phyloP scores from a whole-genome alignment of 2,797 vertebrate species.

The Borostomias antarcticus region DNA sequence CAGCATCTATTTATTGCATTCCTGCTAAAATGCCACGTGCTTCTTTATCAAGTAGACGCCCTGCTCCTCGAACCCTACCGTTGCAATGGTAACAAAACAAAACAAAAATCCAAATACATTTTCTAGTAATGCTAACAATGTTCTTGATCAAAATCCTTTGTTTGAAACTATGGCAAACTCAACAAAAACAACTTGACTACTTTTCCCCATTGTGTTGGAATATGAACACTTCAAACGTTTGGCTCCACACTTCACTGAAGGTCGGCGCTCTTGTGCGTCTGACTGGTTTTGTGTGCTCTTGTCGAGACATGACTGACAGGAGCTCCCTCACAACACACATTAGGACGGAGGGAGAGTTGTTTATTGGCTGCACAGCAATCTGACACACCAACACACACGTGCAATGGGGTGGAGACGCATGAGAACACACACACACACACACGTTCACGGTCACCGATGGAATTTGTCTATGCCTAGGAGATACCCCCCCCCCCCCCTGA shows the following conservation, averaged over 20 bases:
- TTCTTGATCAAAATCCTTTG: background rate
- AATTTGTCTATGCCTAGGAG: too few relatives aligned
- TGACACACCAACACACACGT: background rate
- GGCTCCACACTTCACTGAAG: conserved; percentile 41
- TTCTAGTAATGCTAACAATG: background rate
- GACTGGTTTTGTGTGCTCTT: conserved; percentile 23
- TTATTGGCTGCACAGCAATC: background rate
- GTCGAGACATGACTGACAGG: conserved; percentile 26
- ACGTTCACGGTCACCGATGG: too few relatives aligned
- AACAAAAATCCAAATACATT: too few relatives aligned
- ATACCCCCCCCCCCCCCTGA: too few relatives aligned
- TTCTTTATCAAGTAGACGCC: background rate
- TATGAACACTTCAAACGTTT: too few relatives aligned
- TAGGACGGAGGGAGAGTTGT: background rate
- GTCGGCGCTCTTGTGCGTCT: conserved; percentile 35
- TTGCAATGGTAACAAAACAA: too few relatives aligned
- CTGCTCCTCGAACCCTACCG: too few relatives aligned
- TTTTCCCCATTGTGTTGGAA: too few relatives aligned
- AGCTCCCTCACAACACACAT: too few relatives aligned
- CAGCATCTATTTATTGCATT: conserved; percentile 16
- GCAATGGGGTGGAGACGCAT: too few relatives aligned
- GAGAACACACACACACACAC: too few relatives aligned
- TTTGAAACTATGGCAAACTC: background rate
- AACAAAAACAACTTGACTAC: background rate
- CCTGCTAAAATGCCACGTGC: too few relatives aligned